Evolutionary conservation across 2,797 vertebrate genomes (phyloP), one percentile per base, ranked within the genome.

Genomic region (Platalea minor): DNA sequence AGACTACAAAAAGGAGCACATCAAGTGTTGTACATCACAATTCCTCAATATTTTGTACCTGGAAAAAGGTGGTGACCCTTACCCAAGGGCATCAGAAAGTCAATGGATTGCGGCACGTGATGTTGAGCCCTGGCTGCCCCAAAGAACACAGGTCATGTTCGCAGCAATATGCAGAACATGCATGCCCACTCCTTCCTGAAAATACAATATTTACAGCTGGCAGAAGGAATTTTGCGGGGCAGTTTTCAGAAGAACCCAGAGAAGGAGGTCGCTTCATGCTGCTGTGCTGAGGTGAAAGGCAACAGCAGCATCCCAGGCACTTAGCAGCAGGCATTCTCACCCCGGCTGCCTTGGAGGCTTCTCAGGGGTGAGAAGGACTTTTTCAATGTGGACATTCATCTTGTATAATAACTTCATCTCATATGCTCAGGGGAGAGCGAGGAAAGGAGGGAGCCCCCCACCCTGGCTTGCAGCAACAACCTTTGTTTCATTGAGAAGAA

Each of bases 391-490:
- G 91, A 61, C 13, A 2, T 73, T 90, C 60, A 76, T 73, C 53
- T 72, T 78, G 19, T 85, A 64, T 46, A 61, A n/a, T 57, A 94
- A 93, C 92, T 81, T 93, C 81, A 53, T 41, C 37, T 63, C 15
- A 26, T 8, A 46, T 54, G 85, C 43, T 74, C 72, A 35, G 48
- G 4, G 17, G 63, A n/a, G 16, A 37, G 26, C n/a, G 45, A 13
- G 10, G 21, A 83, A 64, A 29, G 24, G 24, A 78, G 69, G 56
- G 17, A 74, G 23, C 11, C 4, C 23, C 7, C 29, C 43, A 23
- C 15, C 8, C 19, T 0, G 0, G 50, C 53, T 45, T n/a, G 29
- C 50, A 53, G 46, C 51, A 94, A 39, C 45, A 82, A 82, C 63
- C 53, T 69, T 45, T 15, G 70, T 28, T 94, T 96, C 56, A 17